These are phyloP conservation scores for Leucoma salicis DNA, from an alignment of 2,888 invertebrate species.

Conservation along the genomic window DNA sequence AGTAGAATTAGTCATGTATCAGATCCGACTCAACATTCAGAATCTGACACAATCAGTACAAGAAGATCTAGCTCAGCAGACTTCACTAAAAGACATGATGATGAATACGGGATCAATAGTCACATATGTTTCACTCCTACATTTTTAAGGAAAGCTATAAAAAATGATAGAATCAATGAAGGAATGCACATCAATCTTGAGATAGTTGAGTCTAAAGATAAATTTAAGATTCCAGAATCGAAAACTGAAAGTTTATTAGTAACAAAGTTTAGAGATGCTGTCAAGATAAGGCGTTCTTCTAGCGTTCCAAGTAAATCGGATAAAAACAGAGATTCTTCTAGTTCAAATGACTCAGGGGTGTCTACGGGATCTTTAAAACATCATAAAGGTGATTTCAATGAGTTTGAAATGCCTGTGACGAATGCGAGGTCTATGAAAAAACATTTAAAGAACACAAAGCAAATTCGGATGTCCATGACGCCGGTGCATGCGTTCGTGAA, in stretches of 20 bases:
- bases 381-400: constrained; percentile 81
- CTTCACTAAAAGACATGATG: constrained; percentile 82
- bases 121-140: constrained; percentile 70
- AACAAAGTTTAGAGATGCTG: constrained; percentile 76
- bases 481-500: constrained; percentile 83
- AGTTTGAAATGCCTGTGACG: constrained; percentile 81
- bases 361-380: constrained; percentile 85
- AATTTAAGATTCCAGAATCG: constrained; percentile 67
- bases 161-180: constrained; percentile 66
- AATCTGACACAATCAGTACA: constrained; percentile 67
- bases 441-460: constrained; percentile 68
- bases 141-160: constrained; percentile 62
- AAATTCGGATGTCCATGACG: constrained; percentile 67
- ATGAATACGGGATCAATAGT: constrained; percentile 59
- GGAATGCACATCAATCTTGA: constrained; percentile 46
- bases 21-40: constrained; percentile 69
- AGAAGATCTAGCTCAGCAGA: constrained; percentile 85
- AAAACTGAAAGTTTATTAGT: constrained; percentile 69
- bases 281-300: constrained; percentile 85
- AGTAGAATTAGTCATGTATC: constrained; percentile 80
- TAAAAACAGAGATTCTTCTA: constrained; percentile 86
- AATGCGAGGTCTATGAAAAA: constrained; percentile 74
- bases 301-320: constrained; percentile 87
- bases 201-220: constrained; percentile 51
- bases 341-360: constrained; percentile 87